Evolutionary conservation across 2,888 invertebrate species (phyloP), one percentile per base, ranked within the genome.

Genomic region (Flexamia atlantica): DNA sequence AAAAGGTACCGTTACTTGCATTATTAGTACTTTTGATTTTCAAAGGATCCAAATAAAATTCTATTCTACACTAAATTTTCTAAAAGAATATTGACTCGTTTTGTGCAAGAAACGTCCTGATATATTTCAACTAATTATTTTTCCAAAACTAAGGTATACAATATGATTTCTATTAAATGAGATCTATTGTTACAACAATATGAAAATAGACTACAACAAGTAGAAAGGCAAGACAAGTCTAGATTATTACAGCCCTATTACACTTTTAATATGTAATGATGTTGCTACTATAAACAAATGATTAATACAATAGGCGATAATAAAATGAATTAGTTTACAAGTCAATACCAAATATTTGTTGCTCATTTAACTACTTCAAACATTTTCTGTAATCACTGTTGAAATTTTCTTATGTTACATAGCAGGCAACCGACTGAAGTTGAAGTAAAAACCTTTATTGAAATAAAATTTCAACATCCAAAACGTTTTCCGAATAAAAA

Each of bases 181-280:
- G 57, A 57, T 57, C 57, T 57, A 23, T 57, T 57, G 57, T 57
- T 23, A 57, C 12, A 57, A 57, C 57, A 57, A 20, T 57, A 57
- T 57, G 20, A 46, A 46, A 46, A 46, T 46, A 46, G 46, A 57
- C 57, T 57, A 57, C 57, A 23, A 57, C 57, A 57, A 57, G 57
- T 57, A 57, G 57, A 57, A 57, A 57, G 57, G 57, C 57, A 57
- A 57, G 57, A 57, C 57, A 57, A 20, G 57, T 57, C 23, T 57
- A 23, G 23, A 57, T 57, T 46, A 57, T 57, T 57, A 57, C 57
- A 12, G 57, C 23, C 7, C 57, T 57, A 57, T 23, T 23, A 57
- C 12, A 57, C 40, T 17, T 46, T 36, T 46, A 46, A 46, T 46
- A 46, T 46, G 46, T 46, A 17, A 46, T 46, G 14, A 46, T 46